A percentile compares a stretch with the other conserved stretches of the same genome.
These are phyloP conservation scores for Antitype chi DNA, from an alignment of 2,888 invertebrate species.

Conservation along the genomic window DNA sequence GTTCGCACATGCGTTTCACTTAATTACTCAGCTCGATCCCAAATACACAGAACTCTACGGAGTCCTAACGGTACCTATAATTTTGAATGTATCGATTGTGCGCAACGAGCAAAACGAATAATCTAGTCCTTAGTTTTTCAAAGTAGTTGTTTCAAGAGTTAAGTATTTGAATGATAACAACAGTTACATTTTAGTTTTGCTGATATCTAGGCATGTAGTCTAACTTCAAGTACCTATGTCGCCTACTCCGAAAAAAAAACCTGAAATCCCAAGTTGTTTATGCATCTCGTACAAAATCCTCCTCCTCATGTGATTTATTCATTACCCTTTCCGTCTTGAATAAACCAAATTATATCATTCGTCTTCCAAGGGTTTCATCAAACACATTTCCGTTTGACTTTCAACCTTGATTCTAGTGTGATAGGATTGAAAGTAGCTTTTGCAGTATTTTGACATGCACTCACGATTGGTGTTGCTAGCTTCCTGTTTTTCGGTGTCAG, in stretches of 20 bases:
- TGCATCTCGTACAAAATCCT: not conserved
- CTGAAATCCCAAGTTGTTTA: not conserved
- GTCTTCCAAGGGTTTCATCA: not conserved
- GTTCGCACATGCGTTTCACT: no score
- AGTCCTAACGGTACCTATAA: not conserved
- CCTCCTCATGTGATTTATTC: constrained; percentile 17
- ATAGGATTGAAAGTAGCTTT: constrained; percentile 20
- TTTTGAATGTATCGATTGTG: not conserved
- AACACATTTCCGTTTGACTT: constrained; percentile 6
- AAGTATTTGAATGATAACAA: not conserved
- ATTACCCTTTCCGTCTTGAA: constrained; percentile 19
- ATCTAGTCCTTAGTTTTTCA: not conserved
- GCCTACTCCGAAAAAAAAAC: not conserved
- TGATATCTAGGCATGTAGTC: not conserved
- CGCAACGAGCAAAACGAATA: not conserved
- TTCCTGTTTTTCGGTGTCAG: constrained; percentile 41
- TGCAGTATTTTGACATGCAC: constrained; percentile 17
- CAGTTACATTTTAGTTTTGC: not conserved
- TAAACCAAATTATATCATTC: constrained; percentile 27
- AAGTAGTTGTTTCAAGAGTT: not conserved
- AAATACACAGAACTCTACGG: no score
- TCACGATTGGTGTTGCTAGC: constrained; percentile 19
- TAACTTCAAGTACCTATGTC: no score
- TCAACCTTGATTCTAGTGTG: not conserved
- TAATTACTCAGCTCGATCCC: no score